These are phyloP conservation scores for Metallyticus violacea DNA, from an alignment of 2,888 invertebrate species.

Conservation along the genomic window DNA sequence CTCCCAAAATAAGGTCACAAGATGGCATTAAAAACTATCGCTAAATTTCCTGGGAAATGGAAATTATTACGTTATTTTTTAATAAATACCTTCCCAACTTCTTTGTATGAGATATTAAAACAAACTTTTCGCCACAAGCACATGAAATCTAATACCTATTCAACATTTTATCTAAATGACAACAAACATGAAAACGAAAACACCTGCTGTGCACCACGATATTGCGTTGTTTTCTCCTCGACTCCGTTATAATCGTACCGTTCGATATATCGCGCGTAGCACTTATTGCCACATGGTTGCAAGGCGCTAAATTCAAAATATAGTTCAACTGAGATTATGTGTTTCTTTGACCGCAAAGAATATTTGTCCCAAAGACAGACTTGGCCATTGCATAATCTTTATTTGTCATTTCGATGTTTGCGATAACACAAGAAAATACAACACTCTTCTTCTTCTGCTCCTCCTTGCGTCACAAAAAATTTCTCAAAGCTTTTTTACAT, in stretches of 20 bases:
- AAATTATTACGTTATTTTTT: neutral
- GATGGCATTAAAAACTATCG: slow-evolving; percentile 33
- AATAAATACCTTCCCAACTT: neutral
- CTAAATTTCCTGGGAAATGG: slow-evolving; percentile 4
- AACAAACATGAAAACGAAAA: slow-evolving; percentile 36
- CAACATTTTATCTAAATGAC: slow-evolving; percentile 27
- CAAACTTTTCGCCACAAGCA: slow-evolving; percentile 22
- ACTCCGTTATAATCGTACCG: neutral
- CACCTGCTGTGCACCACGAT: slow-evolving; percentile 35
- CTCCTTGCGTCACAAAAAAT: no score
- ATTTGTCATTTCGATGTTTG: no score
- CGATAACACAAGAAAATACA: no score
- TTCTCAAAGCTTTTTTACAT: no score
- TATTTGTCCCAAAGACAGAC: no score
- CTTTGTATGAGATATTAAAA: neutral
- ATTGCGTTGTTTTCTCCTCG: slow-evolving; percentile 32
- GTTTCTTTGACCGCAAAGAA: no score
- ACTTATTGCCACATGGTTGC: neutral
- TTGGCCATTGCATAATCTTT: no score
- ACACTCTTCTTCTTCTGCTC: no score
- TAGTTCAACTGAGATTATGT: no score
- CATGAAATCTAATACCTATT: slow-evolving; percentile 20
- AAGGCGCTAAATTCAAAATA: neutral
- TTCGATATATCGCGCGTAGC: neutral
- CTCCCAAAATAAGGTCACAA: slow-evolving; percentile 36